Evolutionary conservation across 2,113 vertebrate genomes (phyloP), one percentile per base, ranked within the genome.

Genomic region (Calidris pugnax): DNA sequence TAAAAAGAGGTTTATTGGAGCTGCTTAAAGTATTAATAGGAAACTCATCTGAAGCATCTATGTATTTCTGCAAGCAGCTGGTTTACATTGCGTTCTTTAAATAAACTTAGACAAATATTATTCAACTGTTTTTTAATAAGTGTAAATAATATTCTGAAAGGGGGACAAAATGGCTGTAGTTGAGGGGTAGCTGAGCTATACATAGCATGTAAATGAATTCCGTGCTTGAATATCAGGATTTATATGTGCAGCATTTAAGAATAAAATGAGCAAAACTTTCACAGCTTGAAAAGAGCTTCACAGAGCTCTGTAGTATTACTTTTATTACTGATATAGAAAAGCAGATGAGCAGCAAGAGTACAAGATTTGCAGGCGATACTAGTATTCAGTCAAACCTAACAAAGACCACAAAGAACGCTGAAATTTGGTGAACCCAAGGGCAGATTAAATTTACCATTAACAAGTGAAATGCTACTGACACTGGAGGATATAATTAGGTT

Each of bases 401-500:
- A 5, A 45, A 73, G 59, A 15, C 22, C 30, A 7, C 3, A 39
- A 82, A 45, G 14, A 73, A 62, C 0, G 0, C 30, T 30, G 45
- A 33, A 45, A 37, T 57, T 33, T 12, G 63, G 48, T 19, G 43
- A 27, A 66, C 33, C 12, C 3, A 9, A 30, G 22, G n/a, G n/a
- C 24, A 59, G 33, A 33, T 68, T 21, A 45, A 86, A 80, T 10
- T 20, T n/a, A 35, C 24, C 27, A 69, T 21, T 45, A 18, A 33
- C 5, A 26, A 35, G 14, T 5, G 21, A 88, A 90, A 74, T 6
- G 7, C 39, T 41, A 12, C 5, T 17, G 43, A 81, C 30, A 17
- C 28, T 12, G 41, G 35, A 35, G 78, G 32, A 19, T 33, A 12
- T 28, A 9, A 87, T 60, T 24, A 67, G 35, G 57, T 82, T 87